phyloP scores from a whole-genome alignment of 2,797 vertebrate genomes.

The Clamator glandarius region DNA sequence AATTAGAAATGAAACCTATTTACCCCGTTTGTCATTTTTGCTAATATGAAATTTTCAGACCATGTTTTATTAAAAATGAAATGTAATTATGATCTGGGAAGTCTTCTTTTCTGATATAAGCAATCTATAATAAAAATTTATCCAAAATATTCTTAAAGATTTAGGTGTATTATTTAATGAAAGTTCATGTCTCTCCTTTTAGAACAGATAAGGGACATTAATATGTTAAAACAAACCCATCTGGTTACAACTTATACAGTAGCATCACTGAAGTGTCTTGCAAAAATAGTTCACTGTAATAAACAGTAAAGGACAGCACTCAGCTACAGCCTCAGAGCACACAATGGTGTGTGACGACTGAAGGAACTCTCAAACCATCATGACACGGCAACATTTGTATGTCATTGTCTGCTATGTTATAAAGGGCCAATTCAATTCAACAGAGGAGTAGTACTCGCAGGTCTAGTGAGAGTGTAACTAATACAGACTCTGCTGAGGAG shows the following conservation, averaged over 20 bases:
- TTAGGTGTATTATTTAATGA: background rate
- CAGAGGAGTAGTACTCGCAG: conserved; percentile 43
- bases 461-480: conserved; percentile 75
- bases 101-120: background rate
- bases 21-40: background rate
- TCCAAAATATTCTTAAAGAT: background rate
- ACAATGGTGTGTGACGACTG: conserved; percentile 23
- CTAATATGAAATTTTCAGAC: background rate
- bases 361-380: conserved; percentile 12
- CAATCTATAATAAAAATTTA: background rate
- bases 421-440: conserved; percentile 66
- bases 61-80: background rate
- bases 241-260: background rate
- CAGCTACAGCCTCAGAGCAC: background rate
- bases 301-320: background rate
- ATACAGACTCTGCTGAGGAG: conserved; percentile 74
- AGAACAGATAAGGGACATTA: background rate
- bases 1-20: background rate
- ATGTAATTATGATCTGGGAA: background rate
- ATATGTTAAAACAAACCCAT: background rate
- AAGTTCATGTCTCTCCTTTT: background rate
- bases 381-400: conserved; percentile 21
- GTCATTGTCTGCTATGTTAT: conserved; percentile 65
- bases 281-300: background rate
- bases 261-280: background rate